Percentiles rank a stretch among this genome's conserved stretches.
Conservation (phyloP, 2,797 vertebrate species). For the Neosalanx taihuensis region DNA sequence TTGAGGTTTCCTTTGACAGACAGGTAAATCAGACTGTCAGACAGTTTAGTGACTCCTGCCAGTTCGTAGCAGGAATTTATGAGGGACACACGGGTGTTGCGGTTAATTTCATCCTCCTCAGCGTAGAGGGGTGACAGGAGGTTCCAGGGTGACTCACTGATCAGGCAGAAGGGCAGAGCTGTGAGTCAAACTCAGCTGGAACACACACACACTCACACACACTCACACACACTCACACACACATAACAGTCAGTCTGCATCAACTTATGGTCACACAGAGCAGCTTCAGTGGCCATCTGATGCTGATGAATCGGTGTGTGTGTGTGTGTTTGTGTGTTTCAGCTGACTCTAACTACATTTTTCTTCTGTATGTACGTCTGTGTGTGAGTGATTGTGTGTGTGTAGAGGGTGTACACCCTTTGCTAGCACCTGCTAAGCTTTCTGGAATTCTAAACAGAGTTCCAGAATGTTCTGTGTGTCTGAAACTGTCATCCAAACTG, state of each 20-base stretch:
- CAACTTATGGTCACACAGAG: no score
- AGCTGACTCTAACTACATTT: no score
- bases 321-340: neutral
- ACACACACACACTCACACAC: neutral
- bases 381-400: neutral
- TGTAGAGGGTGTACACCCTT: neutral
- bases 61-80: neutral
- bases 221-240: constrained; percentile 7
- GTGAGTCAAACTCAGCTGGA: constrained; percentile 20
- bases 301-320: neutral
- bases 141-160: constrained; percentile 1
- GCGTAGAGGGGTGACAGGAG: neutral
- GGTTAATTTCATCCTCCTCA: neutral
- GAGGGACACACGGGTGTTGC: neutral
- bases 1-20: neutral
- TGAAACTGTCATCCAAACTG: neutral
- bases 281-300: no score
- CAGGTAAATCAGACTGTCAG: neutral
- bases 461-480: constrained; percentile 1
- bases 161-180: neutral
- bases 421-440: neutral
- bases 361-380: neutral
- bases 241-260: neutral
- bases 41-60: neutral
- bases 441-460: neutral